These are phyloP conservation scores for Enteromius viviparus DNA, from an alignment of 2,797 vertebrate genomes.

Conservation along the genomic window DNA sequence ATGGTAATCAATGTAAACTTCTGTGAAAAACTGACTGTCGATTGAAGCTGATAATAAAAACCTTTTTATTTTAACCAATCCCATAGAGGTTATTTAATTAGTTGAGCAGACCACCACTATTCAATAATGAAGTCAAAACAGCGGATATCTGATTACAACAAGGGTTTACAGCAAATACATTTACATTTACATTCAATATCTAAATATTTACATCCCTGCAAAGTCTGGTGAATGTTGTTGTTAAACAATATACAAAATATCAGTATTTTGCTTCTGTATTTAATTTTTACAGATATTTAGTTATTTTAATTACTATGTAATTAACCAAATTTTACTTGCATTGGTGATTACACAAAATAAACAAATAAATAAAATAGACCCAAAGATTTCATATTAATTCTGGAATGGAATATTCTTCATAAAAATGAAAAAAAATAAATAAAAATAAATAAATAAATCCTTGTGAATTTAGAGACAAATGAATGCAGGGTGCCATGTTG, in stretches of 20 bases:
- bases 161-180: neutral
- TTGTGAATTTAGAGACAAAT: neutral
- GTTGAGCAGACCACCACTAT: conserved; percentile 20
- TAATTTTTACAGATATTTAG: neutral
- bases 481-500: conserved; percentile 7
- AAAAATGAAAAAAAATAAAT: neutral
- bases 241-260: neutral
- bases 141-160: neutral
- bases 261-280: neutral
- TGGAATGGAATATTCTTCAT: neutral
- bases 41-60: conserved; percentile 30
- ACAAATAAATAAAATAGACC: too few relatives aligned
- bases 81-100: conserved; percentile 30
- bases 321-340: neutral
- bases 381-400: neutral
- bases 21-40: neutral
- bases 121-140: conserved; percentile 38
- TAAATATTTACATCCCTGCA: neutral
- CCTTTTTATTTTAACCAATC: conserved; percentile 25
- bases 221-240: too few relatives aligned
- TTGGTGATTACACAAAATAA: neutral
- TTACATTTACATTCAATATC: neutral
- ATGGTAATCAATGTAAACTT: conserved; percentile 16
- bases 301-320: neutral
- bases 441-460: neutral